phyloP scores from a whole-genome alignment of 2,797 vertebrate species.

The Ctenopoma multispine region DNA sequence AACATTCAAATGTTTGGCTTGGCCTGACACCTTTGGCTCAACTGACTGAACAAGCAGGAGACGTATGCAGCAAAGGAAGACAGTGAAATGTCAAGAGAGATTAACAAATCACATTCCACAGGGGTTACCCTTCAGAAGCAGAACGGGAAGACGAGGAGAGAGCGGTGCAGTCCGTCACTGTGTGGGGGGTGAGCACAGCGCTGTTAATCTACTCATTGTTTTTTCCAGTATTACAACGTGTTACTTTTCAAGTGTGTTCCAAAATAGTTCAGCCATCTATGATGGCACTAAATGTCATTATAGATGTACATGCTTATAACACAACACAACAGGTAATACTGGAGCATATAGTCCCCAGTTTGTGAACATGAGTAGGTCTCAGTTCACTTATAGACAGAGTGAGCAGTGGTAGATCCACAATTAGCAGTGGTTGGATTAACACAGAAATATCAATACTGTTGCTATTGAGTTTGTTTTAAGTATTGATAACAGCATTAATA shows the following conservation, averaged over 20 bases:
- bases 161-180: background rate
- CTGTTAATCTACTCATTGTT: constrained; percentile 50
- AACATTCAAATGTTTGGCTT: constrained; percentile 62
- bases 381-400: background rate
- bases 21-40: constrained; percentile 59
- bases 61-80: constrained; percentile 60
- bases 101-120: constrained; percentile 75
- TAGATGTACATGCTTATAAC: background rate
- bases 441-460: background rate
- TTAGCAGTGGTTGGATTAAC: background rate
- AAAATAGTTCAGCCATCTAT: background rate
- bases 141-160: constrained; percentile 16
- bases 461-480: no score
- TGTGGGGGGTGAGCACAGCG: constrained; percentile 22
- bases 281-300: background rate
- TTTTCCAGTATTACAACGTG: constrained; percentile 24
- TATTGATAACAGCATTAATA: no score
- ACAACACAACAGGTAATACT: background rate
- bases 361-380: background rate
- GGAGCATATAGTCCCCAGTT: background rate
- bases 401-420: background rate
- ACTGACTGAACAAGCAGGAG: constrained; percentile 63
- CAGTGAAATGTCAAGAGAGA: constrained; percentile 82
- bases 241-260: constrained; percentile 9
- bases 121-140: constrained; percentile 73